Conservation (phyloP, 2,888 invertebrate genomes). For the Nomada goodeniana region DNA sequence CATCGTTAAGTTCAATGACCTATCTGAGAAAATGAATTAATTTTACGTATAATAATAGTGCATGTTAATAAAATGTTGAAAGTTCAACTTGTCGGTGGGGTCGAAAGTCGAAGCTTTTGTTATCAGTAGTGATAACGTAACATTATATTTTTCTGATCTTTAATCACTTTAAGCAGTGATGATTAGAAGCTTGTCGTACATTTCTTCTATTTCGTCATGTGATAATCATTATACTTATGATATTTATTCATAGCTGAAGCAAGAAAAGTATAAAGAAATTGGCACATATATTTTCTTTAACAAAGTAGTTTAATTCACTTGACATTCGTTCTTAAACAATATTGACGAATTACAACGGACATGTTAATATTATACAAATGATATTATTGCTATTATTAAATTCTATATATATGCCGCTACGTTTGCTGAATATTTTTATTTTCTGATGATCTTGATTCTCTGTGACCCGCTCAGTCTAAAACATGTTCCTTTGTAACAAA, state of each 20-base stretch:
- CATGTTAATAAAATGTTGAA: not conserved
- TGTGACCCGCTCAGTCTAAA: conserved; percentile 9
- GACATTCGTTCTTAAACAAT: no score
- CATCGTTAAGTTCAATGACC: conserved; percentile 18
- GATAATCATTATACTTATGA: no score
- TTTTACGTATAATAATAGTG: not conserved
- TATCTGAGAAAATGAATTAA: conserved; percentile 9
- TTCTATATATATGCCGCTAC: not conserved
- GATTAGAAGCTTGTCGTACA: not conserved
- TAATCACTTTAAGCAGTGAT: not conserved
- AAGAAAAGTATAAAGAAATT: no score
- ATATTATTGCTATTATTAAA: not conserved
- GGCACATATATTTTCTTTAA: no score
- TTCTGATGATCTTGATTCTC: not conserved
- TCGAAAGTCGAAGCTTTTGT: not conserved
- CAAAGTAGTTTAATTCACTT: no score
- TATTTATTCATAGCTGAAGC: no score
- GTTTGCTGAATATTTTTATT: not conserved
- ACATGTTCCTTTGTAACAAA: conserved; percentile 29
- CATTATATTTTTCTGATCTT: no score
- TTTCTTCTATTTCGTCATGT: no score
- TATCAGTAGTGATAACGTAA: not conserved
- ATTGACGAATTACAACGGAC: no score
- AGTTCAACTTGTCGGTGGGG: not conserved
- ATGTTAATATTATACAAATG: no score